Evolutionary conservation across 2,888 invertebrate species (phyloP), one percentile per base, ranked within the genome.

Genomic region (Drosophila cracens): DNA sequence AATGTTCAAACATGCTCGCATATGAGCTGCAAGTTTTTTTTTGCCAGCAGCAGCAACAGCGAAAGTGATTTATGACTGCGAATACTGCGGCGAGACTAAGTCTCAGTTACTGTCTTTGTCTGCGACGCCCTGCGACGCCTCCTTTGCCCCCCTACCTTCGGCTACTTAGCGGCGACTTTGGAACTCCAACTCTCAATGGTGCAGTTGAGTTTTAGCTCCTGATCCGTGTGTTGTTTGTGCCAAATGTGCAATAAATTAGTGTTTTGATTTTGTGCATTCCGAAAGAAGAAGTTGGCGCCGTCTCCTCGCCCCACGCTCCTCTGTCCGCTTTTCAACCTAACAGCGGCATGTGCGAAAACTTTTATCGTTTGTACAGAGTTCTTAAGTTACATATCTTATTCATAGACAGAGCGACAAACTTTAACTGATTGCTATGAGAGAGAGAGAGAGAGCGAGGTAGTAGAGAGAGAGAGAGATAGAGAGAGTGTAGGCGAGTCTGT

Each of bases 31-130:
- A 63, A 74, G 70, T 64, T 69, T 63, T 56, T 27, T 67, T n/a
- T 38, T 40, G 13, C 25, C 6, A 3, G 46, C 7, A n/a, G 56
- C 57, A 46, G 65, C 58, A 67, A 66, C 72, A 75, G 85, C 69
- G 91, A 90, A 90, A 90, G 90, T 90, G 90, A 90, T 90, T 91
- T 90, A 90, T 90, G 83, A 77, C 79, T 75, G 75, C 74, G 67
- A 86, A 75, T 60, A 87, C 76, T 86, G 82, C 73, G 82, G 85
- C 82, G 77, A 78, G 89, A 83, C 81, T 80, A 74, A 76, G 75
- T 76, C 81, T 74, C 67, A 52, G 66, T 59, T 57, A 33, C 33
- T 33, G 48, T 56, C 60, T 72, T 70, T 69, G 81, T 67, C 67
- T 67, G 40, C 18, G 36, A 16, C 52, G 36, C 34, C 38, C 31